These are phyloP conservation scores for Ibidorhyncha struthersii DNA, from an alignment of 2,113 vertebrate species.

Conservation along the genomic window DNA sequence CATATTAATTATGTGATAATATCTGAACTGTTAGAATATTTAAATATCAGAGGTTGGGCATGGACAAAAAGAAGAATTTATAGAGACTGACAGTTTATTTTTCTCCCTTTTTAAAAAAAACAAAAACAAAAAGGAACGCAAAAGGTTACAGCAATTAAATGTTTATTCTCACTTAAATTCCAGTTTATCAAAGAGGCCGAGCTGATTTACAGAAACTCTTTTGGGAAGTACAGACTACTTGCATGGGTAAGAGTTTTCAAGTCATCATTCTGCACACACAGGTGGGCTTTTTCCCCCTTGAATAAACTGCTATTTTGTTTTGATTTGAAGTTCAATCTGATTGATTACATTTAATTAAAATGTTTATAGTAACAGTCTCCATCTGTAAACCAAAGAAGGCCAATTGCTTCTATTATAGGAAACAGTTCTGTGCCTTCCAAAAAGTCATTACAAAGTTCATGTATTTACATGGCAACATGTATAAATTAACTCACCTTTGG, in stretches of 20 bases:
- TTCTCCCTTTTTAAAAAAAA: not conserved
- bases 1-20: not conserved
- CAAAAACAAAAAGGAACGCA: not conserved
- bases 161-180: not conserved
- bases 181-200: not conserved
- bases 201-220: not conserved
- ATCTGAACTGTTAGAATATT: not conserved
- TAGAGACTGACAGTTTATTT: not conserved
- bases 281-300: not conserved
- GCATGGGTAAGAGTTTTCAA: not conserved
- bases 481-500: constrained; percentile 84
- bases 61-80: not conserved
- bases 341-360: not conserved
- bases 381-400: not conserved
- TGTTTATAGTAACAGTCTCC: not conserved
- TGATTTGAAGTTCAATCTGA: not conserved
- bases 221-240: not conserved
- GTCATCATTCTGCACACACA: not conserved
- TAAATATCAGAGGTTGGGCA: not conserved
- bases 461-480: not conserved
- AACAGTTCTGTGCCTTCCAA: not conserved
- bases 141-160: not conserved
- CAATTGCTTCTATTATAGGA: not conserved
- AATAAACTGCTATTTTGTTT: not conserved
- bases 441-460: not conserved